phyloP scores from a whole-genome alignment of 2,113 vertebrate species.

The Tachysurus vachellii region DNA sequence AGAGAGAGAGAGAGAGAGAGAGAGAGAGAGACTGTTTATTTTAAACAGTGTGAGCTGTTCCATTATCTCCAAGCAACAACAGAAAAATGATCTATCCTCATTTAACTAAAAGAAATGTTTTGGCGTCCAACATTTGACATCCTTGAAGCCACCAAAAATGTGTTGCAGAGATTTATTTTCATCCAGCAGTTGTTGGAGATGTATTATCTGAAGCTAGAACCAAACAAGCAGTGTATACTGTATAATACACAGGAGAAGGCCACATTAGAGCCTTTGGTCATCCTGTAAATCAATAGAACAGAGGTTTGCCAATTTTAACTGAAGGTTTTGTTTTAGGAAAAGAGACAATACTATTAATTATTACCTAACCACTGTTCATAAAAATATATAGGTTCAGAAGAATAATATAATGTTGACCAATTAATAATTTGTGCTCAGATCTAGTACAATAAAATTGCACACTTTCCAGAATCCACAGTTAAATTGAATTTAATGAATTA shows the following conservation, averaged over 20 bases:
- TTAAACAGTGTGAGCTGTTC: not conserved
- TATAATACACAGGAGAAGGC: not conserved
- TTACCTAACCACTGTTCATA: not conserved
- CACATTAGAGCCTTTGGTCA: not conserved
- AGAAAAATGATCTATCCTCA: not conserved
- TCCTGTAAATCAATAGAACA: not conserved
- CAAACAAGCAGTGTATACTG: not conserved
- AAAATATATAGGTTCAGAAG: not conserved
- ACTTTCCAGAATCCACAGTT: not conserved
- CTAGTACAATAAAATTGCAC: not conserved
- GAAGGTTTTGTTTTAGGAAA: not conserved
- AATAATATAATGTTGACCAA: not conserved
- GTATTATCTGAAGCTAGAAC: not conserved
- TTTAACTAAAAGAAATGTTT: not conserved
- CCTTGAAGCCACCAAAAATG: not conserved
- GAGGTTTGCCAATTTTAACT: not conserved
- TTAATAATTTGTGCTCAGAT: no score
- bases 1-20: not conserved
- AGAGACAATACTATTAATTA: not conserved
- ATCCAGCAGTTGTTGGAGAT: not conserved
- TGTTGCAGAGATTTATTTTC: not conserved
- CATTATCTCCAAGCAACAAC: not conserved
- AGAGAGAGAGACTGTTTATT: not conserved
- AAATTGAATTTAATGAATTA: not conserved
- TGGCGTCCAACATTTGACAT: not conserved